phyloP scores from a whole-genome alignment of 2,113 vertebrate species.

The Pluvianellus socialis region DNA sequence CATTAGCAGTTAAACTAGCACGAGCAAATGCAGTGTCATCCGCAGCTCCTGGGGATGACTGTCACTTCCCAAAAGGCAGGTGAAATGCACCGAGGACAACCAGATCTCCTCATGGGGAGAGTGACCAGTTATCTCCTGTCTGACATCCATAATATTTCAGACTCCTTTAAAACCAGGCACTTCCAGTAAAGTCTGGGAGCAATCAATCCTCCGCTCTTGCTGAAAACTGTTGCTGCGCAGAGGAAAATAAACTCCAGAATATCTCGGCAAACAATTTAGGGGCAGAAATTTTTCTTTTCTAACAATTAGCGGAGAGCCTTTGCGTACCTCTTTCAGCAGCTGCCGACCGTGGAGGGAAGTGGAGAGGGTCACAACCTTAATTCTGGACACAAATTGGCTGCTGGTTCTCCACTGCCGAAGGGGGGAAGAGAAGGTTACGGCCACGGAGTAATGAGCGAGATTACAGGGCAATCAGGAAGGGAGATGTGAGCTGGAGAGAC shows the following conservation, averaged over 20 bases:
- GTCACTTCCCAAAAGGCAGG: not conserved
- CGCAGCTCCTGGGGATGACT: not conserved
- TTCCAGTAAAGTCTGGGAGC: not conserved
- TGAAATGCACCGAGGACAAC: not conserved
- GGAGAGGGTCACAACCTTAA: conserved; percentile 53
- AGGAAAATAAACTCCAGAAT: not conserved
- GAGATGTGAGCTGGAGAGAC: not conserved
- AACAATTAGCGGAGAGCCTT: conserved; percentile 3
- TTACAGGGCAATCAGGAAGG: conserved; percentile 7
- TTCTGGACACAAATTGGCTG: conserved; percentile 50
- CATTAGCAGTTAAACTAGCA: not conserved
- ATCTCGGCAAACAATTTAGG: not conserved
- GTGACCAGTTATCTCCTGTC: not conserved
- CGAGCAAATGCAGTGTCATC: not conserved
- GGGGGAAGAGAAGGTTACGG: not conserved
- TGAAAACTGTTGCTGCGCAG: not conserved
- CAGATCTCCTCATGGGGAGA: not conserved
- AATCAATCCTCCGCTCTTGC: not conserved
- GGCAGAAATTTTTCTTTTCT: not conserved
- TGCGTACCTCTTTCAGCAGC: not conserved
- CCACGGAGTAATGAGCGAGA: not conserved
- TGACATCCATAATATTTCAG: not conserved
- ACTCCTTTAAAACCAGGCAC: not conserved
- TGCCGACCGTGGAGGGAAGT: not conserved
- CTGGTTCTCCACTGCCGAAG: not conserved